A percentile compares a stretch with the other conserved stretches of the same genome.
Evolutionary conservation across 2,888 invertebrate species (phyloP).

Genomic region (Caenorhabditis doughertyi): DNA sequence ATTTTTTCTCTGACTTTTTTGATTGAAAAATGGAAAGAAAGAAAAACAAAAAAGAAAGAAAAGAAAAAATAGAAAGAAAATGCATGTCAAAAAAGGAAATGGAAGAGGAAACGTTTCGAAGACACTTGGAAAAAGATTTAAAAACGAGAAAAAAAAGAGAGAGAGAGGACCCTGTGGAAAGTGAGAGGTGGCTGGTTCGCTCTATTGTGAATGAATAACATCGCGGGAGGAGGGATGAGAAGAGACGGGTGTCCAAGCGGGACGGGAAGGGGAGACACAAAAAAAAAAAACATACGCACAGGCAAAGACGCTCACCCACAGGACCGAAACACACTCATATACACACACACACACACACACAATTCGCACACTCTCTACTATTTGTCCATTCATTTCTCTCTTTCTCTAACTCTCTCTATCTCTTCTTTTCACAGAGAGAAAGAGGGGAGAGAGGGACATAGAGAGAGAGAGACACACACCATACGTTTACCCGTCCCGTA

Average conservation of each 20-base stretch:
- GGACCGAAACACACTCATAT: conserved; percentile 4
- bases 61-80: conserved; percentile 8
- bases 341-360: no score
- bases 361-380: conserved; percentile 17
- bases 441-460: conserved; percentile 1
- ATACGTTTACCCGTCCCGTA: conserved; percentile 32
- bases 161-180: conserved; percentile 21
- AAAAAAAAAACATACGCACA: conserved; percentile 24
- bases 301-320: conserved; percentile 36
- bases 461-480: conserved; percentile 4
- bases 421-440: neutral
- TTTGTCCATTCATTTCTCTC: conserved; percentile 2
- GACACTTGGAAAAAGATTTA: conserved; percentile 31
- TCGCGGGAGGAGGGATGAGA: conserved; percentile 7
- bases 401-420: neutral
- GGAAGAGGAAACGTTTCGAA: conserved; percentile 44
- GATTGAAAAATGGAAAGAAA: neutral
- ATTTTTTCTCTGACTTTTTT: no score
- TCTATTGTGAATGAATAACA: conserved; percentile 48
- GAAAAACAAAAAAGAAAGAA: conserved; percentile 6
- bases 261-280: conserved; percentile 1
- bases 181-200: conserved; percentile 44
- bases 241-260: conserved; percentile 4
- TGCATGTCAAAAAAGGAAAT: conserved; percentile 34
- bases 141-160: neutral